Conservation (phyloP, 2,888 invertebrate genomes). For the Diarsia rubi region DNA sequence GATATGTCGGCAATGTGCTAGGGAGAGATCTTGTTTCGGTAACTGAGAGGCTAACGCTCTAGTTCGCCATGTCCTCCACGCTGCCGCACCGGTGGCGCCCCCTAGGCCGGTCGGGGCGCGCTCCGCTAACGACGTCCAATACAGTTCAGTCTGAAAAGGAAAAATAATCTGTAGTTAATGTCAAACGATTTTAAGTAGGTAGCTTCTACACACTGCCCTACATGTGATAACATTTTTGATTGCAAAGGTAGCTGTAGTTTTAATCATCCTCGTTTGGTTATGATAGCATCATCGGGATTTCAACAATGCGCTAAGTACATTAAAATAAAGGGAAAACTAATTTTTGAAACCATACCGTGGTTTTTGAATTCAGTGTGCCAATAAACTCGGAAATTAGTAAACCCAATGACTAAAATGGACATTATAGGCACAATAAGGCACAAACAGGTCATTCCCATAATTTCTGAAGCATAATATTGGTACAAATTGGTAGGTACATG, state of each 20-base stretch:
- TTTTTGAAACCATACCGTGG: background rate
- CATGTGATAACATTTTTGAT: background rate
- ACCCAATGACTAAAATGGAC: background rate
- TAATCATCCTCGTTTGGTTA: background rate
- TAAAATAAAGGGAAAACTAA: background rate
- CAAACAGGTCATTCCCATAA: background rate
- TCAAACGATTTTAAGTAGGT: background rate
- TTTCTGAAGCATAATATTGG: background rate
- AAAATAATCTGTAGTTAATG: conserved; percentile 11
- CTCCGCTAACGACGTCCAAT: conserved; percentile 96
- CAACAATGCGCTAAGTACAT: background rate
- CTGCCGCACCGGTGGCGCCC: conserved; percentile 84
- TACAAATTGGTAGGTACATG: background rate
- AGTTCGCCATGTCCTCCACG: conserved; percentile 87
- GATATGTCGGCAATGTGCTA: conserved; percentile 97
- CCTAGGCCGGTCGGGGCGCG: conserved; percentile 88
- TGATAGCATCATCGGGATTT: background rate
- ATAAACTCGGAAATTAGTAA: background rate
- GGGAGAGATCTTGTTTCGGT: conserved; percentile 98
- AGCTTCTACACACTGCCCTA: background rate
- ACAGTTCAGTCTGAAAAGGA: conserved; percentile 95
- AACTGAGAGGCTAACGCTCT: conserved; percentile 95
- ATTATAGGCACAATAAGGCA: too few species aligned
- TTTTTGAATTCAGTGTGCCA: background rate
- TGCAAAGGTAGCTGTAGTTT: background rate